A percentile compares a stretch with the other conserved stretches of the same genome.
Conservation (phyloP, 2,113 vertebrate species). For the Mohoua ochrocephala region DNA sequence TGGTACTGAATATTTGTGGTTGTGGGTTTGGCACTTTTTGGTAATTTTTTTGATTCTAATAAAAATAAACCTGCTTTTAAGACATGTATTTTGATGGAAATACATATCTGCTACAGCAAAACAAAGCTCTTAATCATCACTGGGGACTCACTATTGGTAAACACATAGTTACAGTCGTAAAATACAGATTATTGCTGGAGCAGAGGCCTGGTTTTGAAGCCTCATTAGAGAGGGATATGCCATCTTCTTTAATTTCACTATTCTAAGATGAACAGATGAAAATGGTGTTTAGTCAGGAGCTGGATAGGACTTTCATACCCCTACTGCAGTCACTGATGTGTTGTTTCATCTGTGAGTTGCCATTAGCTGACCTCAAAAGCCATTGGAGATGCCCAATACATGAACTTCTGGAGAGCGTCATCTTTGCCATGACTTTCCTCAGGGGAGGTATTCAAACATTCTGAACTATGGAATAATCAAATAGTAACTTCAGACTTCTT, state of each 20-base stretch:
- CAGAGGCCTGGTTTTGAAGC: neutral
- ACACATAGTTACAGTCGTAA: neutral
- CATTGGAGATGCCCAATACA: fast-evolving
- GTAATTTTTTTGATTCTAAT: neutral
- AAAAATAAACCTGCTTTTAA: neutral
- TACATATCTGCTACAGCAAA: neutral
- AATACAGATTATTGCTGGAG: neutral
- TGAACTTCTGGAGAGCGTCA: neutral
- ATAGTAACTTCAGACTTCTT: neutral
- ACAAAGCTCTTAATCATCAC: neutral
- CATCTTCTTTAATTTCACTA: neutral
- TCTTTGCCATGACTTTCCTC: neutral
- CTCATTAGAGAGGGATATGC: neutral
- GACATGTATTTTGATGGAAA: neutral
- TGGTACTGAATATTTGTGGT: neutral
- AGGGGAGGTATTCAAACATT: neutral
- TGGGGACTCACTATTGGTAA: neutral
- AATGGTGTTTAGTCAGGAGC: neutral
- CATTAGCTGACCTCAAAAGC: neutral
- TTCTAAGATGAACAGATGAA: neutral
- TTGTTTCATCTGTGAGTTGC: neutral
- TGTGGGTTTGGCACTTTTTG: neutral
- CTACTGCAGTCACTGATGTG: fast-evolving
- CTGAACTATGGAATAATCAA: neutral
- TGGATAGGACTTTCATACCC: neutral